Base-by-base conservation (phyloP, 2,888 invertebrate genomes). In the Eilema griseolum region DNA sequence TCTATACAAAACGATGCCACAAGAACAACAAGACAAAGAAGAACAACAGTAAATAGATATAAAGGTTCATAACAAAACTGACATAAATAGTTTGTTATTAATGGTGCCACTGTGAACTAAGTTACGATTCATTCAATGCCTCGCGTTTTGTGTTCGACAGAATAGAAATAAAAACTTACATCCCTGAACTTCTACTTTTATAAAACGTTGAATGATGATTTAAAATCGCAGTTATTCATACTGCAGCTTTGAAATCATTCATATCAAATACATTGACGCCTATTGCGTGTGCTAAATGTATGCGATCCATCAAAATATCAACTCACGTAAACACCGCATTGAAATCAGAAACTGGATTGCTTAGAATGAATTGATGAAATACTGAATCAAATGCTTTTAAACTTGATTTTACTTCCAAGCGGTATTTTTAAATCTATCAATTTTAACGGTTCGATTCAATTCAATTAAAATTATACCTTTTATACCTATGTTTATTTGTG, bases 261-360 rank as follows among this genome's bases (percentile, higher is more conserved):
- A 65, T 57, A 33, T 31, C 28, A 65, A 65, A 65, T 33, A 23
- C 66, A 57, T 65, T 65, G 28, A 56, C 31, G 56, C 28, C 23
- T 23, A 65, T 33, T 33, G n/a, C 56, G 52, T 33, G 56, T 28
- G 10, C 56, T 8, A 57, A 63, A 57, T 24, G 57, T 33, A 23
- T 57, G 23, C 66, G 33, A 66, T 66, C 57, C 33, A 66, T 66
- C 66, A 57, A 24, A 46, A 52, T n/a, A 52, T 65, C 64, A 8
- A 12, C 31, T 52, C 56, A 23, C 31, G 23, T 56, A 65, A 65
- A 65, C 52, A 65, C 28, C 23, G 14, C 20, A 46, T 14, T 24
- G 46, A 7, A n/a, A 31, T 26, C n/a, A n/a, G 52, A 57, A 12
- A 24, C 14, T 24, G 4, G 10, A 57, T n/a, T 8, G n/a, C 20